Base-by-base conservation (phyloP, 2,888 invertebrate species). In the Tortrix viridana region DNA sequence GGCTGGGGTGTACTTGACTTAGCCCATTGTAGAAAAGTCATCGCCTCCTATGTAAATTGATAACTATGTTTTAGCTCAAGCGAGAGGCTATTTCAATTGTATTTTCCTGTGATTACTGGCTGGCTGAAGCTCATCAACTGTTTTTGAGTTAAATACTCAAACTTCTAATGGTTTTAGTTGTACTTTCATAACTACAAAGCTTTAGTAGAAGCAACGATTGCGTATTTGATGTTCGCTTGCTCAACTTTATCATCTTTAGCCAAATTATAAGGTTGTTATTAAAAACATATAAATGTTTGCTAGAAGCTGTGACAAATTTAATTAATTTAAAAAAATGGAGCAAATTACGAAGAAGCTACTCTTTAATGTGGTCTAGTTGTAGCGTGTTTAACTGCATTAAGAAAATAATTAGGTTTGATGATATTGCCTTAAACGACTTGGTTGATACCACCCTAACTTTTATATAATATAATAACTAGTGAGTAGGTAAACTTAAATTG, bases 1-100 rank as follows among this genome's bases (percentile, higher is more conserved):
- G 89, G 85, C 71, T 87, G 83, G 67, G 90, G 86, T 74, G 80
- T 81, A 69, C 88, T 89, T 68, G 88, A 84, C 72, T 83, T 89
- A 74, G 86, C 84, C 88, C 89, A 84, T 73, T 88, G 85, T 71
- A 89, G 81, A 74, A 90, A 87, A 83, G 88, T 85, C 79, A 88
- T 81, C 89, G 90, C 89, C 89, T 92, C 92, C 92, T 92, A 91
- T 70, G 76, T 81, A 86, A 84, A 89, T 82, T 76, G 80, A 81
- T 72, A 84, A 72, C 74, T 80, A 75, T 58, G 72, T 86, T 84
- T 32, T 81, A 86, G 85, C 85, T 76, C 69, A 89, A 89, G 89
- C 89, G 75, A 78, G 79, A 79, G 60, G 69, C 65, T 60, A 14
- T 64, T 60, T 67, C 60, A 65, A 56, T 61, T 23, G 26, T 14